These are phyloP conservation scores for Tetheella fluctuosa DNA, from an alignment of 2,888 invertebrate species.

Conservation along the genomic window DNA sequence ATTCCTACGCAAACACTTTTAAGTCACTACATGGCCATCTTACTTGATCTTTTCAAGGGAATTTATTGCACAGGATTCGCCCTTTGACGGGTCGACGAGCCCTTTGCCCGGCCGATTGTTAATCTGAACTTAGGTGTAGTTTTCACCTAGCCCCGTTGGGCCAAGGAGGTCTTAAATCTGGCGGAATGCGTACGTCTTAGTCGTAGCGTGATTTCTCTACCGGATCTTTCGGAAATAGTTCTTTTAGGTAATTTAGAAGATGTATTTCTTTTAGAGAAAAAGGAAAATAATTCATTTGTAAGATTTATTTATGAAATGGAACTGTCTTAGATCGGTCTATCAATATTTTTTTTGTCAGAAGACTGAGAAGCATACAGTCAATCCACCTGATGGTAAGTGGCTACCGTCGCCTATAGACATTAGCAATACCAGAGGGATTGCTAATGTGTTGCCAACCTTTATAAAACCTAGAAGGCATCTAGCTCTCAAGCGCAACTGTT, in stretches of 20 bases:
- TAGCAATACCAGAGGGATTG: too few species aligned
- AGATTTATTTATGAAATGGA: too few species aligned
- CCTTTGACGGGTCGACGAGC: slow-evolving; percentile 53
- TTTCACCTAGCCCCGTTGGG: slow-evolving; percentile 68
- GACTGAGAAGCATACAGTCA: too few species aligned
- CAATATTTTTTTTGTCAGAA: too few species aligned
- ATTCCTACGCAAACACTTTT: slow-evolving; percentile 17
- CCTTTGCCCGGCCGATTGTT: slow-evolving; percentile 69
- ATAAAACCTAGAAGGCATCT: too few species aligned
- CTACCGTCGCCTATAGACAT: too few species aligned
- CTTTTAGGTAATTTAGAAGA: neutral
- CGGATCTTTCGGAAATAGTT: slow-evolving; percentile 16
- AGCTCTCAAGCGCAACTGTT: too few species aligned
- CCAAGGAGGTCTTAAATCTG: slow-evolving; percentile 61
- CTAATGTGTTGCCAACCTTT: too few species aligned
- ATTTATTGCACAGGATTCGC: slow-evolving; percentile 56
- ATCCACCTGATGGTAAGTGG: too few species aligned
- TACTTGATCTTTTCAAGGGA: slow-evolving; percentile 45
- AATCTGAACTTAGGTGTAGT: slow-evolving; percentile 78
- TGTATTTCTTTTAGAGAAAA: neutral
- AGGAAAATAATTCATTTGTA: too few species aligned
- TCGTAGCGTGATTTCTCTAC: slow-evolving; percentile 24
- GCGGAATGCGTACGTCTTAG: slow-evolving; percentile 35
- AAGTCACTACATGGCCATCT: slow-evolving; percentile 26
- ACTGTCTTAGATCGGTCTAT: too few species aligned